These are phyloP conservation scores for Brachyopa scutellaris DNA, from an alignment of 2,888 invertebrate species.

Conservation along the genomic window DNA sequence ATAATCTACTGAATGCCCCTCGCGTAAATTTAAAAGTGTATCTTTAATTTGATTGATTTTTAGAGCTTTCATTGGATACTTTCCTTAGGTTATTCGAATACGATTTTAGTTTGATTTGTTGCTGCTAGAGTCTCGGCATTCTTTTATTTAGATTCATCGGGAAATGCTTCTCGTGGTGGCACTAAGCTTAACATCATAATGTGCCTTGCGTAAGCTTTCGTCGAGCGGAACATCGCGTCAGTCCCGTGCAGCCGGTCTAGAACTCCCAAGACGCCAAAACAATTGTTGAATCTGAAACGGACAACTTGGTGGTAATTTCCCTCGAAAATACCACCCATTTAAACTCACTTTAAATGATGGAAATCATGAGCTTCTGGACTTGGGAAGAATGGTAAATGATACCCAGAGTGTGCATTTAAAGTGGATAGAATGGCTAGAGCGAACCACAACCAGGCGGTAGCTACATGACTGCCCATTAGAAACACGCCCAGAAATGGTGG, in stretches of 20 bases:
- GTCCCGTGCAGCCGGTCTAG: conserved; percentile 92
- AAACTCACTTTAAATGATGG: conserved; percentile 90
- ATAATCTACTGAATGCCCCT: conserved; percentile 61
- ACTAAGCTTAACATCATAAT: conserved; percentile 87
- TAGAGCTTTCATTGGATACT: too few species aligned
- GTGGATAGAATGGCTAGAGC: conserved; percentile 89
- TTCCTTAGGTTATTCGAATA: conserved; percentile 2
- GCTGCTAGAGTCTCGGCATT: not conserved
- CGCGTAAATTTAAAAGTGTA: conserved; percentile 37
- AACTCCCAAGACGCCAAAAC: conserved; percentile 91
- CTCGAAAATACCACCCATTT: not conserved
- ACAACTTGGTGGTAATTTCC: conserved; percentile 3
- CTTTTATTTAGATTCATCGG: conserved; percentile 81
- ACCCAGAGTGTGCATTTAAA: conserved; percentile 91
- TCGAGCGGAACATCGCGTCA: conserved; percentile 88
- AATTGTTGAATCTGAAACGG: conserved; percentile 88
- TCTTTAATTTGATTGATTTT: conserved; percentile 40
- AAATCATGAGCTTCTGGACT: conserved; percentile 94
- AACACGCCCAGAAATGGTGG: conserved; percentile 90
- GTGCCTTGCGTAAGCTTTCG: conserved; percentile 88
- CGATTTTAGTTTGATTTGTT: conserved; percentile 39
- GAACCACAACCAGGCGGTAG: conserved; percentile 91
- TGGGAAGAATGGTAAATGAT: conserved; percentile 92
- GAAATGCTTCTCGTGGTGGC: conserved; percentile 87
- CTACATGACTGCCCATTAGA: conserved; percentile 89